Conservation (phyloP, 2,113 vertebrate genomes). For the Saguinus imperator region DNA sequence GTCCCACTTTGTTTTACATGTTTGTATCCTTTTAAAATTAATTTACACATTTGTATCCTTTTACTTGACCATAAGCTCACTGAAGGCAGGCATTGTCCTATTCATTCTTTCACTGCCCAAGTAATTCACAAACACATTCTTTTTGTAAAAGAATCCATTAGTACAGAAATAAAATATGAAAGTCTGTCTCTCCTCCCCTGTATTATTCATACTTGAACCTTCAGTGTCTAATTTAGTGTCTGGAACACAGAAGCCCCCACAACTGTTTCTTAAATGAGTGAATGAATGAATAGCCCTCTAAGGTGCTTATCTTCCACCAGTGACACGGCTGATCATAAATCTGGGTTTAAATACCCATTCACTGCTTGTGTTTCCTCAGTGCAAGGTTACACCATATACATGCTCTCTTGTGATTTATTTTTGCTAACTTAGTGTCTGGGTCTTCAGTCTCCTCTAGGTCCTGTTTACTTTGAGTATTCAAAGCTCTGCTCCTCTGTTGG, state of each 20-base stretch:
- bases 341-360: background rate
- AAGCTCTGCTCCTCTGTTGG: constrained; percentile 22
- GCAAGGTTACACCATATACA: background rate
- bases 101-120: background rate
- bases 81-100: background rate
- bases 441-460: constrained; percentile 37
- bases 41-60: too few relatives aligned
- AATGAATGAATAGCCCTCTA: background rate
- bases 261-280: background rate
- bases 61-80: background rate
- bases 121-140: background rate
- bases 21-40: background rate
- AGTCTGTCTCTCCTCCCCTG: background rate
- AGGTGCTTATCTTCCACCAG: background rate
- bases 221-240: background rate
- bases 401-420: constrained; percentile 37
- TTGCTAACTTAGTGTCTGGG: constrained; percentile 54
- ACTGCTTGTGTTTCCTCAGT: background rate
- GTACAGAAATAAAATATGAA: background rate
- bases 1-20: background rate
- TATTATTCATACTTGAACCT: background rate
- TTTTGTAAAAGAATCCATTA: background rate
- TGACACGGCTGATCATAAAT: background rate
- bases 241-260: background rate
- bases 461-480: constrained; percentile 58